Evolutionary conservation across 2,113 vertebrate genomes (phyloP), one percentile per base, ranked within the genome.

Genomic region (Notothenia rossii): DNA sequence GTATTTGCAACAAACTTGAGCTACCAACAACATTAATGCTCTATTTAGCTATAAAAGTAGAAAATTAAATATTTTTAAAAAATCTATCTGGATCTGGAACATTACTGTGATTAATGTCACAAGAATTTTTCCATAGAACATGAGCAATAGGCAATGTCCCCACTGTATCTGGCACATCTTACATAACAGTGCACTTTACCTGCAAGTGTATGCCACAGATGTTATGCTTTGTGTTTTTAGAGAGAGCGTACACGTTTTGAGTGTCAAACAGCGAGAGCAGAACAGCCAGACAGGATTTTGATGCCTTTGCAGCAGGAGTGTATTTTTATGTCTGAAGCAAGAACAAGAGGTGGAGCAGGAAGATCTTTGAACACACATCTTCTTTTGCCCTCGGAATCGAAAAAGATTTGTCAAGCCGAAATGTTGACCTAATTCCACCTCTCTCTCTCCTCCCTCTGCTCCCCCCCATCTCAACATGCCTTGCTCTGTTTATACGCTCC

Each of bases 391-490:
- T 33, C 8, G 18, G 49, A 91, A 89, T 85, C 65, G 8, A 45
- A 63, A 68, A 80, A 89, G 84, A 87, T 88, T 92, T 91, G 89
- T 89, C 74, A 58, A 88, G 72, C 59, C 56, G 25, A 92, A 89
- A 84, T 20, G 69, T 75, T 91, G 90, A 89, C 90, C 90, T 82
- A 80, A 86, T 90, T 91, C 79, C 77, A 77, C 75, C 81, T 73
- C 71, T 69, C 25, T 59, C 62, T 45, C 65, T 45, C 54, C 7
- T 73, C 69, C 33, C 72, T 43, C 64, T 58, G 43, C 58, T 81
- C 56, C 22, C 45, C 54, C 18, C 79, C 69, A 74, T 75, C 29
- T 75, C 49, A 1, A 58, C 50, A 77, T 40, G 33, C 40, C 69
- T 63, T 12, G 0, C 73, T 82, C 63, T 88, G 66, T 60, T 54